Percentiles rank a stretch among this genome's conserved stretches.
phyloP scores from a whole-genome alignment of 1,140 invertebrate genomes.

The Apocrypta bakeri region DNA sequence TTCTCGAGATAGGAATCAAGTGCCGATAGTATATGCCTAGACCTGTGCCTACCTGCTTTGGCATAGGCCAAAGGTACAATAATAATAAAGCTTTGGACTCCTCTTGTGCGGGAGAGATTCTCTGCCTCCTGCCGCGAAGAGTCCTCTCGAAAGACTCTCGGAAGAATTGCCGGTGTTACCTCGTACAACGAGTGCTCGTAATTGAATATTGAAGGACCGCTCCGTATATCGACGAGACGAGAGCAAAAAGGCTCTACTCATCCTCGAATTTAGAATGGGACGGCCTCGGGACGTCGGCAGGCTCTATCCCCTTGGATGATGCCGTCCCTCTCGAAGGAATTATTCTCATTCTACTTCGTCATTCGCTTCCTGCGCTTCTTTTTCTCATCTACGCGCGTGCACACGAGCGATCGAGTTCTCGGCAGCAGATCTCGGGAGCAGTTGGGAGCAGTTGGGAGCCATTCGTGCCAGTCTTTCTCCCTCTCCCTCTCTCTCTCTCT shows the following conservation, averaged over 20 bases:
- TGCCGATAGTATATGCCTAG: not conserved
- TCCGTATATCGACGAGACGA: too few relatives aligned
- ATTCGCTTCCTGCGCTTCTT: slow-evolving; percentile 48
- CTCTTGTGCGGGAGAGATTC: slow-evolving; percentile 47
- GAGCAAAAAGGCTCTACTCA: slow-evolving; percentile 24
- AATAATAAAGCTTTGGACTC: slow-evolving; percentile 15
- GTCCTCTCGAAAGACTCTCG: too few relatives aligned
- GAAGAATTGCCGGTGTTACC: not conserved
- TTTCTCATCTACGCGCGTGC: slow-evolving; percentile 35
- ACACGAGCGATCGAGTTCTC: slow-evolving; percentile 9
- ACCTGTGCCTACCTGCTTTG: too few relatives aligned
- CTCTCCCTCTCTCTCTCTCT: slow-evolving; percentile 2
- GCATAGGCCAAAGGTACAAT: not conserved
- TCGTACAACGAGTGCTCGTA: too few relatives aligned
- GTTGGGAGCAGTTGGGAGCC: slow-evolving; percentile 28
- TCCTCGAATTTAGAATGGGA: slow-evolving; percentile 23
- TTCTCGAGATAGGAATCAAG: slow-evolving; percentile 48
- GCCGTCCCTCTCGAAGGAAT: slow-evolving; percentile 39
- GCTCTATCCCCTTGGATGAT: slow-evolving; percentile 22
- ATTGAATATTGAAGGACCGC: too few relatives aligned
- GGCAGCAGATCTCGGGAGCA: not conserved
- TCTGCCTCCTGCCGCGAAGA: not conserved
- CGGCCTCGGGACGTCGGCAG: slow-evolving; percentile 4
- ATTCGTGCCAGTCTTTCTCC: not conserved
- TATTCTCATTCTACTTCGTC: slow-evolving; percentile 50